Conservation (phyloP, 2,113 vertebrate species). For the Alethe diademata region DNA sequence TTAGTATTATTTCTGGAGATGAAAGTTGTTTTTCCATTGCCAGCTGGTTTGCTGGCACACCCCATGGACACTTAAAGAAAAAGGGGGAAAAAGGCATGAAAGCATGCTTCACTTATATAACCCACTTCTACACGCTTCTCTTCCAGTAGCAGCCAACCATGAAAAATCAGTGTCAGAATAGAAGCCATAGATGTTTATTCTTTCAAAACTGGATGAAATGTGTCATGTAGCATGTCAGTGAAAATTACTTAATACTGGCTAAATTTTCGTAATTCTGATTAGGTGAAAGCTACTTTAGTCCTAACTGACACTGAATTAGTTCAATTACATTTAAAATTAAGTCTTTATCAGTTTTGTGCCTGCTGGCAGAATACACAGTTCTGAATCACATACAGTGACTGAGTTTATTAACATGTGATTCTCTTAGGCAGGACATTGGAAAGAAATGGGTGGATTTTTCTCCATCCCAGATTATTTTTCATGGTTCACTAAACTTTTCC, state of each 20-base stretch:
- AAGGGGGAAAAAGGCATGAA: neutral
- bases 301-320: neutral
- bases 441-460: slow-evolving; percentile 11
- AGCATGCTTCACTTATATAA: neutral
- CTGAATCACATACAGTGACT: neutral
- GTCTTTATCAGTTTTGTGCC: neutral
- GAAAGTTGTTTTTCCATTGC: neutral
- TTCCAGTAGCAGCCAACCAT: neutral
- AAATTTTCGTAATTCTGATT: neutral
- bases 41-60: neutral
- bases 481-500: slow-evolving; percentile 36
- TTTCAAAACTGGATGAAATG: neutral
- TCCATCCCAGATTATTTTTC: neutral
- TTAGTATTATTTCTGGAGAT: neutral
- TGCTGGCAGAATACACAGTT: neutral
- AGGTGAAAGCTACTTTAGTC: neutral
- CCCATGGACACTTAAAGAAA: neutral
- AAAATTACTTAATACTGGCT: neutral
- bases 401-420: slow-evolving; percentile 14
- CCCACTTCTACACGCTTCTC: neutral
- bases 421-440: slow-evolving; percentile 5
- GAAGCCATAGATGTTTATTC: neutral
- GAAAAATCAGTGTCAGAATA: neutral
- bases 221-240: neutral
- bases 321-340: neutral